These are phyloP conservation scores for Synergus laeviventris DNA, from an alignment of 2,888 invertebrate genomes.

Conservation along the genomic window DNA sequence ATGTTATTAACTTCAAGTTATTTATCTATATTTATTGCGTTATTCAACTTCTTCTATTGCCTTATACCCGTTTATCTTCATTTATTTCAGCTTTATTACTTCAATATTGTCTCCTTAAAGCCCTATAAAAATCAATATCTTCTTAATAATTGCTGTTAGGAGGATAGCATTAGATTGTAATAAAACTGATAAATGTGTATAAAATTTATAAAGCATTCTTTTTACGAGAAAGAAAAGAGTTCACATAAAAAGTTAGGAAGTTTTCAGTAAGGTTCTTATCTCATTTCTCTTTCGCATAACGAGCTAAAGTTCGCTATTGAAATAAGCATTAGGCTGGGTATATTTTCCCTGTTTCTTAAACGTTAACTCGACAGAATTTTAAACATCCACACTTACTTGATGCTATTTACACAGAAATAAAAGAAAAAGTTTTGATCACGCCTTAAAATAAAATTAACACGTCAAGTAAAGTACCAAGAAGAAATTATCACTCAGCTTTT, in stretches of 20 bases:
- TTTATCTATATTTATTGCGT: not conserved
- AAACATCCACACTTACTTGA: constrained; percentile 18
- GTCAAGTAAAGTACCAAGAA: not conserved
- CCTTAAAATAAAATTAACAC: not conserved
- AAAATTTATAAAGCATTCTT: constrained; percentile 18
- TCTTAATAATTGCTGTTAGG: not conserved
- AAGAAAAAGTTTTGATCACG: not conserved
- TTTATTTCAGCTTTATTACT: not conserved
- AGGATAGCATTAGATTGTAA: not conserved
- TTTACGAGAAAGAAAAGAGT: not conserved
- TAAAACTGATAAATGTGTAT: not conserved
- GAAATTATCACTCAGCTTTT: not conserved
- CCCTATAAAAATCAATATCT: constrained; percentile 7
- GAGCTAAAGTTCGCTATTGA: constrained; percentile 35
- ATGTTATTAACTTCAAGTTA: not conserved
- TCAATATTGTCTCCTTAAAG: not conserved
- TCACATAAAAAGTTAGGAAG: constrained; percentile 24
- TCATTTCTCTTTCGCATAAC: constrained; percentile 32
- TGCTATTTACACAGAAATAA: constrained; percentile 13
- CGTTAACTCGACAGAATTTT: constrained; percentile 26
- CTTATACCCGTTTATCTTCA: not conserved
- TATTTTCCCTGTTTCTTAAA: constrained; percentile 36
- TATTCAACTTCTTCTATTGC: not conserved
- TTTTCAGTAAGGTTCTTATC: constrained; percentile 39
- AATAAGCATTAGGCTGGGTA: constrained; percentile 21